phyloP scores from a whole-genome alignment of 2,113 vertebrate genomes.

The Myrmecobius fasciatus region DNA sequence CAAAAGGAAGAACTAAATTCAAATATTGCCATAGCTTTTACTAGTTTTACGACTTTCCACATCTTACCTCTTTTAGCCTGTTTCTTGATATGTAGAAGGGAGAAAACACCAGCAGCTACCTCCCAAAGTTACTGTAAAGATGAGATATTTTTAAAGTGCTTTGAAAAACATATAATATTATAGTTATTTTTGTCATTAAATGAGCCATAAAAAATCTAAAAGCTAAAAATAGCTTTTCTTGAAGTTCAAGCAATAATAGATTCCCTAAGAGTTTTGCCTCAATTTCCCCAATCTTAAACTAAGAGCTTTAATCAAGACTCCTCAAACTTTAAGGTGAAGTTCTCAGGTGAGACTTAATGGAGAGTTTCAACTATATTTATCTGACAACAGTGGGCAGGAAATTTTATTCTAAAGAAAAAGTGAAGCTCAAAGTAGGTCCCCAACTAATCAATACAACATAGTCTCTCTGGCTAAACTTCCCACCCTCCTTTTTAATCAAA shows the following conservation, averaged over 20 bases:
- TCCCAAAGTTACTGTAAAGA: too few species aligned
- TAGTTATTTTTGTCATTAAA: background rate
- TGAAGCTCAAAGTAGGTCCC: background rate
- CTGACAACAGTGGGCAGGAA: background rate
- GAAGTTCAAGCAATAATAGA: background rate
- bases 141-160: background rate
- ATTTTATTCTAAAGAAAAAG: background rate
- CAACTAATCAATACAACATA: background rate
- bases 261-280: background rate
- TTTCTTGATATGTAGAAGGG: too few species aligned
- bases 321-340: background rate
- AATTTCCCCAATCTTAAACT: background rate
- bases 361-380: background rate
- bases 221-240: background rate
- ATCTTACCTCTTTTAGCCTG: too few species aligned
- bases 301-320: background rate
- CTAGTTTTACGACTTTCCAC: background rate
- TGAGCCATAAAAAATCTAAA: background rate
- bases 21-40: background rate
- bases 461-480: background rate
- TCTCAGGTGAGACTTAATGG: background rate
- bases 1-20: background rate
- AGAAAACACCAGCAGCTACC: too few species aligned
- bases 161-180: background rate
- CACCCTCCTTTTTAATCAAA: background rate